A percentile compares a stretch with the other conserved stretches of the same genome.
Evolutionary conservation across 2,888 invertebrate species (phyloP).

Genomic region (Mythimna pallens): DNA sequence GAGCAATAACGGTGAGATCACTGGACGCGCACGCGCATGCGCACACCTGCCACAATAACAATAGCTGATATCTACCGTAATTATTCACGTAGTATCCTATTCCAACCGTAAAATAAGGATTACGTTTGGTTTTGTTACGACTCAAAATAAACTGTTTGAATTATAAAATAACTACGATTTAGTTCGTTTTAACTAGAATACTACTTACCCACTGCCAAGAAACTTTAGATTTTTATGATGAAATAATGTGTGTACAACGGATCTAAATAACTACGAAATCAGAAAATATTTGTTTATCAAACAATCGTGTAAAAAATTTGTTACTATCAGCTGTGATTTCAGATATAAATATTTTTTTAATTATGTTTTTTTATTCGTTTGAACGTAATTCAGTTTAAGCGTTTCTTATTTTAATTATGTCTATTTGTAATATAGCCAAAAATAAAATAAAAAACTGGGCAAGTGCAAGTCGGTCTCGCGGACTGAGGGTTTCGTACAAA

Average conservation of each 20-base stretch:
- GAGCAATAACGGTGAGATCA: slow-evolving; percentile 88
- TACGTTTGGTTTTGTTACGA: slow-evolving; percentile 63
- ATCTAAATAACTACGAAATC: neutral
- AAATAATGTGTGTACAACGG: neutral
- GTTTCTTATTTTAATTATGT: too few species aligned
- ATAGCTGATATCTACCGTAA: slow-evolving; percentile 75
- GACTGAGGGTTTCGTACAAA: too few species aligned
- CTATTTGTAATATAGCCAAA: too few species aligned
- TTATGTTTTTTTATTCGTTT: neutral
- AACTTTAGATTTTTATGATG: neutral
- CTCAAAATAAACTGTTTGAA: slow-evolving; percentile 47
- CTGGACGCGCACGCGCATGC: slow-evolving; percentile 76
- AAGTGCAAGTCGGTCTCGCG: too few species aligned
- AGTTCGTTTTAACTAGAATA: slow-evolving; percentile 18
- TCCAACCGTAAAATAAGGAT: slow-evolving; percentile 67
- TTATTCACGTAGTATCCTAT: slow-evolving; percentile 66
- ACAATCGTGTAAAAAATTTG: neutral
- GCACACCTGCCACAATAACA: slow-evolving; percentile 72
- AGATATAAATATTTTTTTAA: neutral
- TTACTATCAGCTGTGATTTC: neutral
- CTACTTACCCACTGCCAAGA: neutral
- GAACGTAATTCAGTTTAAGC: neutral
- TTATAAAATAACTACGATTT: slow-evolving; percentile 44
- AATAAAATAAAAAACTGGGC: neutral
- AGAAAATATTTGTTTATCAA: slow-evolving; percentile 4